Conservation (phyloP, 2,113 vertebrate species). For the Poeciliopsis occidentalis region DNA sequence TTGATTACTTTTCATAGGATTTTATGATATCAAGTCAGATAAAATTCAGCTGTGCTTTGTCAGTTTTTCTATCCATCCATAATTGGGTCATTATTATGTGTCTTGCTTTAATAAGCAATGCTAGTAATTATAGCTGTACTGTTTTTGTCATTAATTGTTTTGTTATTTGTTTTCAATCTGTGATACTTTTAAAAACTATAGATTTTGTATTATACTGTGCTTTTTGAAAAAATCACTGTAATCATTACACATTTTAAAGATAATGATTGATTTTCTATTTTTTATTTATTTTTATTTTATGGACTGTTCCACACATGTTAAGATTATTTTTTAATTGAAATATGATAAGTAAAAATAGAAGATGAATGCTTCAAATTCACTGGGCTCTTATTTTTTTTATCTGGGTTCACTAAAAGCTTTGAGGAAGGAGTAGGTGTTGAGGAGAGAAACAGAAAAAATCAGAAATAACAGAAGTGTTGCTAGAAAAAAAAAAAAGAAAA, state of each 20-base stretch:
- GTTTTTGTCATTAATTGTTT: no score
- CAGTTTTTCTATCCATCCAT: no score
- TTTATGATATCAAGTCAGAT: no score
- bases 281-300: not conserved
- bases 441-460: not conserved
- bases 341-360: not conserved
- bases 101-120: no score
- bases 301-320: not conserved
- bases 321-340: not conserved
- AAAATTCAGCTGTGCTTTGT: no score
- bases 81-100: no score
- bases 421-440: constrained; percentile 1
- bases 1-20: no score
- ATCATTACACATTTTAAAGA: not conserved
- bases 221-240: not conserved
- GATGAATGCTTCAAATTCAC: not conserved
- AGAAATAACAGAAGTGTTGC: constrained; percentile 3
- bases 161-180: no score
- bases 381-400: not conserved
- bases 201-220: no score
- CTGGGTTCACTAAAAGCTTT: not conserved
- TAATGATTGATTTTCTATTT: not conserved
- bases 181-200: no score
- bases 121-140: no score
- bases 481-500: not conserved